Evolutionary conservation across 2,888 invertebrate species (phyloP).

Genomic region (Venusia cambrica): DNA sequence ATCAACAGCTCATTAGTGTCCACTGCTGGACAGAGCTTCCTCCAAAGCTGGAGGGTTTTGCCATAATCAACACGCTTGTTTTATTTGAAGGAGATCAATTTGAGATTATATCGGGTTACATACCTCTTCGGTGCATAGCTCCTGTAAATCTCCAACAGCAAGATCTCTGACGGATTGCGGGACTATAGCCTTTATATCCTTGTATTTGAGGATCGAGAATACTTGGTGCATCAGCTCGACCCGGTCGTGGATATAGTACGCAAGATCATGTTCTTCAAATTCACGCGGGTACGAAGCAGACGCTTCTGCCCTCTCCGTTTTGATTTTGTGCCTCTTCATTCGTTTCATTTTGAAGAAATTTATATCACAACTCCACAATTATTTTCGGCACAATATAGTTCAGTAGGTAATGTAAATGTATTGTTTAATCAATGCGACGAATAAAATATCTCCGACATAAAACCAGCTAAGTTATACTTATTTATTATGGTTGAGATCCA

Average conservation of each 20-base stretch:
- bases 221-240: slow-evolving; percentile 82
- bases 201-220: slow-evolving; percentile 78
- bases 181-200: slow-evolving; percentile 78
- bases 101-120: too few relatives aligned
- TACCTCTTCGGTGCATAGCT: slow-evolving; percentile 82
- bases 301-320: slow-evolving; percentile 51
- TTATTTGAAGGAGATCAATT: too few relatives aligned
- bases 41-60: too few relatives aligned
- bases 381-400: too few relatives aligned
- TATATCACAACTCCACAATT: not conserved
- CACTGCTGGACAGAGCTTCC: too few relatives aligned
- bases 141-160: slow-evolving; percentile 77
- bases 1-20: too few relatives aligned
- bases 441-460: too few relatives aligned
- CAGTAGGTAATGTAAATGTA: too few relatives aligned
- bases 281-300: slow-evolving; percentile 34
- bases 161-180: slow-evolving; percentile 73
- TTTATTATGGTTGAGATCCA: too few relatives aligned
- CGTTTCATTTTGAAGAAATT: slow-evolving; percentile 23
- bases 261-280: slow-evolving; percentile 72
- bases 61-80: too few relatives aligned
- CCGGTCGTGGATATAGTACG: slow-evolving; percentile 80
- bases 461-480: too few relatives aligned
- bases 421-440: too few relatives aligned
- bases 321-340: slow-evolving; percentile 50